Percentiles rank a stretch among this genome's conserved stretches.
phyloP scores from a whole-genome alignment of 2,888 invertebrate species.

The Unio pictorum region DNA sequence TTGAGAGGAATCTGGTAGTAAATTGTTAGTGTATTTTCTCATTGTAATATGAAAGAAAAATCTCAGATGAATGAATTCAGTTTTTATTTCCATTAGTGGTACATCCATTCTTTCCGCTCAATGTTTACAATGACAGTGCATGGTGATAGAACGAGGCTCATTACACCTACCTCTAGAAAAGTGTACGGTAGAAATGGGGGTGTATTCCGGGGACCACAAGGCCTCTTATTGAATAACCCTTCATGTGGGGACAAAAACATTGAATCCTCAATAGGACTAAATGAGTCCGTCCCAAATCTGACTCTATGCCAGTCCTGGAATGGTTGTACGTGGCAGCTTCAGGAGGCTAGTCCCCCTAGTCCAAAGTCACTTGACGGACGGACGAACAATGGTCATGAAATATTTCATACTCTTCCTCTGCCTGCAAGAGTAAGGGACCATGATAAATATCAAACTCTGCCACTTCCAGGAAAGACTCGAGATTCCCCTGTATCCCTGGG shows the following conservation, averaged over 20 bases:
- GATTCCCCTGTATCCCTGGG: constrained; percentile 30
- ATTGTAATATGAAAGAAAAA: too few species aligned
- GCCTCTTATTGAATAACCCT: constrained; percentile 14
- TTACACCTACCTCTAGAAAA: constrained; percentile 11
- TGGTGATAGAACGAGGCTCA: constrained; percentile 33
- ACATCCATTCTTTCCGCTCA: neutral
- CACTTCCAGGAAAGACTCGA: constrained; percentile 21
- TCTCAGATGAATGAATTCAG: too few species aligned
- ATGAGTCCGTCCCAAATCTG: constrained; percentile 17
- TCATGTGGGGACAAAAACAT: constrained; percentile 18
- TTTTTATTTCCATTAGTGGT: too few species aligned
- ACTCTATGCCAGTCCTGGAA: constrained; percentile 47
- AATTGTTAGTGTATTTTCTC: too few species aligned
- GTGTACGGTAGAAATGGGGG: constrained; percentile 8
- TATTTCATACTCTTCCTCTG: constrained; percentile 27
- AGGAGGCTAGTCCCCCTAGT: constrained; percentile 16
- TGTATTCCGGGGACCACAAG: constrained; percentile 13
- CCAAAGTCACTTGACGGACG: constrained; percentile 7
- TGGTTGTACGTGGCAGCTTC: constrained; percentile 43
- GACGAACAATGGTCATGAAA: constrained; percentile 14
- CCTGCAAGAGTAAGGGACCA: constrained; percentile 20
- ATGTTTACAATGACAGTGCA: constrained; percentile 38
- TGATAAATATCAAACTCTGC: constrained; percentile 19
- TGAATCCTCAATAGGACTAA: constrained; percentile 18
- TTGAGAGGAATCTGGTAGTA: too few species aligned